Conservation (phyloP, 2,113 vertebrate species). For the Halcyon senegalensis region DNA sequence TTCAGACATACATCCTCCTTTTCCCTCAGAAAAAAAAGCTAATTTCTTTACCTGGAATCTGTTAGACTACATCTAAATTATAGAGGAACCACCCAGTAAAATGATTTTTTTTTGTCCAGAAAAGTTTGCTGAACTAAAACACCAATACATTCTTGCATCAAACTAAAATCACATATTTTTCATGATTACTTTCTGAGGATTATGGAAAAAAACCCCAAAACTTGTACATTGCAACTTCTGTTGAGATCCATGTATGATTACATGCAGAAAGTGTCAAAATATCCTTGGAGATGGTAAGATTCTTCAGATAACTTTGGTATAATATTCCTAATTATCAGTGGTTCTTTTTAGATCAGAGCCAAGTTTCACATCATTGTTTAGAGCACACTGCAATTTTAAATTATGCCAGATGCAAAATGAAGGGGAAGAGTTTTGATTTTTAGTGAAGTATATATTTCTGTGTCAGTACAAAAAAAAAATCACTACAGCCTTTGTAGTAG, state of each 20-base stretch:
- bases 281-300: neutral
- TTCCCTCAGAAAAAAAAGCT: neutral
- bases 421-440: neutral
- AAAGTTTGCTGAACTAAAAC: neutral
- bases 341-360: neutral
- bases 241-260: neutral
- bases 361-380: neutral
- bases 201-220: neutral
- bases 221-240: neutral
- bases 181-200: neutral
- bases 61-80: neutral
- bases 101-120: neutral
- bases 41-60: neutral
- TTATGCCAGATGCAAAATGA: neutral
- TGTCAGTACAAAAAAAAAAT: neutral
- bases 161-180: neutral
- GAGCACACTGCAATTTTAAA: neutral
- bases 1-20: neutral
- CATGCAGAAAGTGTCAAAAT: neutral
- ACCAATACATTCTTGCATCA: neutral
- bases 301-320: neutral
- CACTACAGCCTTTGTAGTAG: neutral
- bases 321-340: neutral
- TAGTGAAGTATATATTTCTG: neutral
- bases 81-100: neutral